These are phyloP conservation scores for Allolobophora icterica DNA, from an alignment of 2,888 invertebrate genomes.

Conservation along the genomic window DNA sequence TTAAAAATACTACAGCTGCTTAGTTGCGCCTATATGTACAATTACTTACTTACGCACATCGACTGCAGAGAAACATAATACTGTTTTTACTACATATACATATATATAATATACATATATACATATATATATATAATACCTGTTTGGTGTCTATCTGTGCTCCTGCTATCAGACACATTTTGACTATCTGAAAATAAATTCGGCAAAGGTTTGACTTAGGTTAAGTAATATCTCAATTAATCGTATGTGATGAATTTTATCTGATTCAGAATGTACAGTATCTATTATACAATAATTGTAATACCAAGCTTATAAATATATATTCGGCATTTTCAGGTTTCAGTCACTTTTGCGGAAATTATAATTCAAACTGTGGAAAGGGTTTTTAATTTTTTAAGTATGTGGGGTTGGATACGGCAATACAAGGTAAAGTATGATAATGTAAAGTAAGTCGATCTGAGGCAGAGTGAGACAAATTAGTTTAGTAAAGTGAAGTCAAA, in stretches of 20 bases:
- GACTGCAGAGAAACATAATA: no score
- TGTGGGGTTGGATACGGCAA: no score
- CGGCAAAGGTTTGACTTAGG: neutral
- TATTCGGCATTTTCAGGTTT: neutral
- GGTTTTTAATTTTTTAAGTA: neutral
- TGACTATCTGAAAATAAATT: constrained; percentile 76
- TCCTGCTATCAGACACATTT: constrained; percentile 82
- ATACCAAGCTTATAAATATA: neutral
- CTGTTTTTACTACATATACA: no score
- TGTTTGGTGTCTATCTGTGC: constrained; percentile 87
- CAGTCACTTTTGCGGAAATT: neutral
- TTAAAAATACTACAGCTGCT: no score
- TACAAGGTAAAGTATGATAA: neutral
- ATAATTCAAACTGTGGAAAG: neutral
- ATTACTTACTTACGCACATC: no score
- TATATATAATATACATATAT: no score
- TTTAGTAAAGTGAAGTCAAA: no score
- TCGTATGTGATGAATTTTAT: neutral
- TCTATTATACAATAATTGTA: no score
- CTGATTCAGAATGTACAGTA: neutral
- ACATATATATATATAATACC: constrained; percentile 49
- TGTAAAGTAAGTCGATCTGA: no score
- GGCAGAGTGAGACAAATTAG: no score
- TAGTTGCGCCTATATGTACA: no score
- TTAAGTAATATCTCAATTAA: neutral